phyloP scores from a whole-genome alignment of 2,888 invertebrate species.

The Bimastos eiseni region DNA sequence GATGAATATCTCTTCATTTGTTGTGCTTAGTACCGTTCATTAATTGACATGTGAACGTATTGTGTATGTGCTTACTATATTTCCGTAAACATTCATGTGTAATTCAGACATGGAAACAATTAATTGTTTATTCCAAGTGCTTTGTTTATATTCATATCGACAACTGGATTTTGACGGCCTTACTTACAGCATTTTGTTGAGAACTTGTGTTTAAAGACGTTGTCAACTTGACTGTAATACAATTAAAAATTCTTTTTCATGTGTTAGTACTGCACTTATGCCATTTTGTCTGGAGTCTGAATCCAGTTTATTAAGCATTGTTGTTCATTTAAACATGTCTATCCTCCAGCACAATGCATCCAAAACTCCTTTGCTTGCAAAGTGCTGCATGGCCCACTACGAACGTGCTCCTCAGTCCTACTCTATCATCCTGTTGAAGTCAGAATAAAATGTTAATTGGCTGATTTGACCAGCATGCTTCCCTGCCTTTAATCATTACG shows the following conservation, averaged over 20 bases:
- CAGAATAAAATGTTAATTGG: no score
- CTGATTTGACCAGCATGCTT: no score
- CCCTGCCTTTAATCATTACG: no score
- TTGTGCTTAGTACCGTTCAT: neutral
- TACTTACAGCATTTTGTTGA: neutral
- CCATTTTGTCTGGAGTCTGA: no score
- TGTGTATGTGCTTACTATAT: neutral
- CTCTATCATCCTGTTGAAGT: no score
- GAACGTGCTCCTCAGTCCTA: no score
- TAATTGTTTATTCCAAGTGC: constrained; percentile 4
- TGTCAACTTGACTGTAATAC: neutral
- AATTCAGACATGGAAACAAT: neutral
- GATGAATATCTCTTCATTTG: neutral
- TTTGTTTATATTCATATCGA: constrained; percentile 4
- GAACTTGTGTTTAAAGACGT: neutral
- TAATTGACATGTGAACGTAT: neutral
- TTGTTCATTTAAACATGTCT: no score
- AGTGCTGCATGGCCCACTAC: no score
- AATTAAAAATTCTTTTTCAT: no score
- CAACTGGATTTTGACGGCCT: neutral
- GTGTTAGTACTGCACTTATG: neutral
- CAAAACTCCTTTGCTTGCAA: no score
- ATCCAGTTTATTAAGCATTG: no score
- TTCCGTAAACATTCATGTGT: neutral
- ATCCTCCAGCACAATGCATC: no score